These are phyloP conservation scores for Rhinogobius similis DNA, from an alignment of 2,113 vertebrate species.

Conservation along the genomic window DNA sequence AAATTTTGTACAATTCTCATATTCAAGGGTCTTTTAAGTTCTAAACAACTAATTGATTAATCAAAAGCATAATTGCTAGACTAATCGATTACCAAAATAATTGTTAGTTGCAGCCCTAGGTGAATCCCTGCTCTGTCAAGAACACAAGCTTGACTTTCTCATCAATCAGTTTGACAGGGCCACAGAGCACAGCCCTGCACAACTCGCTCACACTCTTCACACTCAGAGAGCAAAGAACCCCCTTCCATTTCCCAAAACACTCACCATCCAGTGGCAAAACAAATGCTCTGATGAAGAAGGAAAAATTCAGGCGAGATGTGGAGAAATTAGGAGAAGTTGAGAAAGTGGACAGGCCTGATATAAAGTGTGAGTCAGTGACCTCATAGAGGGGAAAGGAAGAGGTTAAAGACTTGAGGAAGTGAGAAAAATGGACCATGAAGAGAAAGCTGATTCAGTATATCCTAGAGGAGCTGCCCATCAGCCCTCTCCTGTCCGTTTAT, in stretches of 20 bases:
- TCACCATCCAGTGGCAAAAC: neutral
- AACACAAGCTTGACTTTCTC: slow-evolving; percentile 69
- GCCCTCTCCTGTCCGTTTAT: slow-evolving; percentile 10
- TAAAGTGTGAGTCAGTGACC: slow-evolving; percentile 18
- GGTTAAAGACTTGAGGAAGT: slow-evolving; percentile 25
- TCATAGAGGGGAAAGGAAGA: neutral
- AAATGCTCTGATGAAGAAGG: neutral
- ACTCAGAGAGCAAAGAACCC: too few species aligned
- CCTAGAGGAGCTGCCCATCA: neutral
- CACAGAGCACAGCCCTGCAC: slow-evolving; percentile 36
- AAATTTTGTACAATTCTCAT: too few species aligned
- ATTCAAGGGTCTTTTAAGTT: too few species aligned
- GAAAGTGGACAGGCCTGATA: slow-evolving; percentile 1
- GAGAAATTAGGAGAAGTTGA: neutral
- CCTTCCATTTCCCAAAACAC: neutral
- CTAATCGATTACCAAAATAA: too few species aligned
- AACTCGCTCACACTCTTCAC: too few species aligned
- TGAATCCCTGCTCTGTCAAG: slow-evolving; percentile 65
- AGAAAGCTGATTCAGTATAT: neutral
- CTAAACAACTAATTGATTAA: too few species aligned
- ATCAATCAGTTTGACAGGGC: slow-evolving; percentile 77
- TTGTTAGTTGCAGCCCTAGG: too few species aligned
- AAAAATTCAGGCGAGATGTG: neutral
- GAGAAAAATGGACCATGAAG: slow-evolving; percentile 18
- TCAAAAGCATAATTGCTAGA: too few species aligned